phyloP scores from a whole-genome alignment of 2,113 vertebrate genomes.

The Tetraodon nigroviridis region DNA sequence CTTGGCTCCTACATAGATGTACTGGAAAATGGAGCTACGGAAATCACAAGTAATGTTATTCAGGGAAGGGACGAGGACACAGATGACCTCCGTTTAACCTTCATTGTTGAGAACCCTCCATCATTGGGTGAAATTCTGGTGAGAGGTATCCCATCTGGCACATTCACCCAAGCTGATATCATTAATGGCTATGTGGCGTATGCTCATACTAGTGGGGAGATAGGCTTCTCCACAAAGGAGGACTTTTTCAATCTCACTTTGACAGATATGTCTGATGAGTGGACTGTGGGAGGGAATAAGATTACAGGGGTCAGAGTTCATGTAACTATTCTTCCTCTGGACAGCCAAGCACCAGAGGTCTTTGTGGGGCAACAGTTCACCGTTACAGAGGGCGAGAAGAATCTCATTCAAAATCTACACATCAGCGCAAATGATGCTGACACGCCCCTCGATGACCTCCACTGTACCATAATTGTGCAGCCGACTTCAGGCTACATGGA shows the following conservation, averaged over 20 bases:
- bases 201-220: constrained; percentile 85
- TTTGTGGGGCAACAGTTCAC: constrained; percentile 78
- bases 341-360: constrained; percentile 86
- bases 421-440: constrained; percentile 82
- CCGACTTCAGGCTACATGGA: constrained; percentile 88
- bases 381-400: constrained; percentile 84
- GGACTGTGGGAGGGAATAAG: constrained; percentile 81
- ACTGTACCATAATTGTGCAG: constrained; percentile 90
- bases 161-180: constrained; percentile 88
- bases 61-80: constrained; percentile 81
- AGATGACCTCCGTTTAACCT: constrained; percentile 89
- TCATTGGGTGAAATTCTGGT: constrained; percentile 83
- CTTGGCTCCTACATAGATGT: constrained; percentile 88
- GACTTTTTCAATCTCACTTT: constrained; percentile 91
- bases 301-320: constrained; percentile 85
- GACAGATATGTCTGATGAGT: constrained; percentile 86
- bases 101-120: constrained; percentile 85
- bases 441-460: constrained; percentile 83
- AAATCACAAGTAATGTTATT: constrained; percentile 87
- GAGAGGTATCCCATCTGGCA: constrained; percentile 75
- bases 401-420: constrained; percentile 75
- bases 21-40: constrained; percentile 85
- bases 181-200: constrained; percentile 88
- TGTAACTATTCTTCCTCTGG: constrained; percentile 90
- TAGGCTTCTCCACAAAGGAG: constrained; percentile 81